Conservation (phyloP, 2,888 invertebrate species). For the Tetramorium bicarinatum region DNA sequence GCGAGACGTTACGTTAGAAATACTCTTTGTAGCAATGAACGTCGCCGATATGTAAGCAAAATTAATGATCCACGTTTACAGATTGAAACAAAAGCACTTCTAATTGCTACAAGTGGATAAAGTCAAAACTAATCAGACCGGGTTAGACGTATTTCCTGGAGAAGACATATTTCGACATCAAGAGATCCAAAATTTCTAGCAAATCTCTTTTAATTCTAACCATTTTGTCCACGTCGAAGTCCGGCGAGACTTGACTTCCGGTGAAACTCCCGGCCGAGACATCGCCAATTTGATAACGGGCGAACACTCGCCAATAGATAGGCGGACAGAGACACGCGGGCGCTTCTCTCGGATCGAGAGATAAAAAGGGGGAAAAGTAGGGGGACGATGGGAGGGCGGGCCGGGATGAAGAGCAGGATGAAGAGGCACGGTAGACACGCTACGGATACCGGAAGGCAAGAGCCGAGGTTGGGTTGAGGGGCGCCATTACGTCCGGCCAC, state of each 20-base stretch:
- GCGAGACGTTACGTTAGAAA: slow-evolving; percentile 14
- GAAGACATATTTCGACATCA: not conserved
- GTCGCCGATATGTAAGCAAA: not conserved
- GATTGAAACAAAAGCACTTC: not conserved
- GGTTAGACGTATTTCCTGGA: not conserved
- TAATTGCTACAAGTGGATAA: not conserved
- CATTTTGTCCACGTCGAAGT: slow-evolving; percentile 4
- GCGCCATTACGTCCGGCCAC: slow-evolving; percentile 82
- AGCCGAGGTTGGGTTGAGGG: slow-evolving; percentile 78
- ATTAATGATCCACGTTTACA: not conserved
- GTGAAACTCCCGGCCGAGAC: slow-evolving; percentile 32
- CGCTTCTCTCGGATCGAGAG: slow-evolving; percentile 29
- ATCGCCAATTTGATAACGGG: slow-evolving; percentile 55
- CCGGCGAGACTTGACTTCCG: slow-evolving; percentile 39
- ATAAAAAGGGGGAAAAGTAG: slow-evolving; percentile 34
- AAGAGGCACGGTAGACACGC: slow-evolving; percentile 74
- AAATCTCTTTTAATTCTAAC: slow-evolving; percentile 12
- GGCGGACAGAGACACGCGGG: slow-evolving; percentile 29
- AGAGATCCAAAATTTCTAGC: not conserved
- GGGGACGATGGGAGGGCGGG: not conserved
- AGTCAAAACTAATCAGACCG: not conserved
- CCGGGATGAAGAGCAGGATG: slow-evolving; percentile 26
- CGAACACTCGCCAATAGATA: slow-evolving; percentile 43
- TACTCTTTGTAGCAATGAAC: not conserved
- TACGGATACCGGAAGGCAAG: slow-evolving; percentile 78